These are phyloP conservation scores for Anthophora plumipes DNA, from an alignment of 2,888 invertebrate genomes.

Conservation along the genomic window DNA sequence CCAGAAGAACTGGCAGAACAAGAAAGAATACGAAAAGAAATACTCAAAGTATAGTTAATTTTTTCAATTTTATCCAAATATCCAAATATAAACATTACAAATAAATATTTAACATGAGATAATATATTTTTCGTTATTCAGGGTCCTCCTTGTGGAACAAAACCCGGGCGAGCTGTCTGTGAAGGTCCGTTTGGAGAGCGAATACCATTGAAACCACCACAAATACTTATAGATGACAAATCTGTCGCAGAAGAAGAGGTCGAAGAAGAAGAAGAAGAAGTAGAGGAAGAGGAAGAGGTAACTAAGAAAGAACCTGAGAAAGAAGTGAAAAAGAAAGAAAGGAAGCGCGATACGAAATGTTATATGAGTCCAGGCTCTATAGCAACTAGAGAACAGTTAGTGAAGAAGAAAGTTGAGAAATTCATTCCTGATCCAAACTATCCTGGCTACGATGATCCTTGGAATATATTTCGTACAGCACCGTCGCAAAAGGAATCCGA, in stretches of 20 bases:
- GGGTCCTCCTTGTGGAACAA: conserved; percentile 74
- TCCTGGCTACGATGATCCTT: conserved; percentile 61
- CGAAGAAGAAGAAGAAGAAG: conserved; percentile 53
- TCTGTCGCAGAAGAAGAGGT: conserved; percentile 62
- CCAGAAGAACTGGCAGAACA: conserved; percentile 69
- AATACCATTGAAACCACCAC: conserved; percentile 36
- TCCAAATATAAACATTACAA: background rate
- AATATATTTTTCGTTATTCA: conserved; percentile 18
- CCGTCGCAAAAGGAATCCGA: conserved; percentile 52
- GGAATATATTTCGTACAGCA: conserved; percentile 68
- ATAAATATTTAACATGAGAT: background rate
- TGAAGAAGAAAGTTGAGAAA: conserved; percentile 38
- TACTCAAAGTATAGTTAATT: conserved; percentile 46
- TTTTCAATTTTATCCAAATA: background rate
- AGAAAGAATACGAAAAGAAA: conserved; percentile 60
- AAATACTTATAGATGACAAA: conserved; percentile 39
- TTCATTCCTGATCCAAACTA: conserved; percentile 63
- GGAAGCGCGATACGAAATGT: conserved; percentile 61
- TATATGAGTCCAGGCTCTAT: conserved; percentile 53
- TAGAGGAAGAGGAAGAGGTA: conserved; percentile 53
- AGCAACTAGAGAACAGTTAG: conserved; percentile 1
- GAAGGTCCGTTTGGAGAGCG: conserved; percentile 69
- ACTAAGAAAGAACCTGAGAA: background rate
- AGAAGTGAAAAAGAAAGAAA: conserved; percentile 60
- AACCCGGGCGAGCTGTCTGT: conserved; percentile 72